These are phyloP conservation scores for Perodicticus potto DNA, from an alignment of 2,797 vertebrate genomes.

Conservation along the genomic window DNA sequence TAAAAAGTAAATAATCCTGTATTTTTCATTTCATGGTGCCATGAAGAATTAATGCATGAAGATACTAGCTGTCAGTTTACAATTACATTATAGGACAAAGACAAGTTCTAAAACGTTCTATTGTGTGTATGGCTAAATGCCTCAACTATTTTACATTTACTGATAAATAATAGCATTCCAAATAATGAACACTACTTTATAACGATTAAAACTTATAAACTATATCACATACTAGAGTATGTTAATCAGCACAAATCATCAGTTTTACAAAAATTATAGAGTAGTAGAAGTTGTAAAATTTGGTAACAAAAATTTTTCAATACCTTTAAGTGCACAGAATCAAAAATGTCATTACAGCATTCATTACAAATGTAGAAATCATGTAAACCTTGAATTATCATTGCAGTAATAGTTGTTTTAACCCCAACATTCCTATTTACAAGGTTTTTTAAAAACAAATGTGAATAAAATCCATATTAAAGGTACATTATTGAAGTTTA, in stretches of 20 bases:
- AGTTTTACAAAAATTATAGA: constrained; percentile 53
- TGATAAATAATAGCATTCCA: constrained; percentile 70
- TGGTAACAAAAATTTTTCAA: constrained; percentile 38
- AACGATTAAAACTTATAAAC: constrained; percentile 55
- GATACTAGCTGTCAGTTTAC: background rate
- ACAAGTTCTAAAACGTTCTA: constrained; percentile 27
- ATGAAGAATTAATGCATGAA: background rate
- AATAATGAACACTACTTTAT: constrained; percentile 51
- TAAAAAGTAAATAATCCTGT: constrained; percentile 14
- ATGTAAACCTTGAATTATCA: constrained; percentile 74
- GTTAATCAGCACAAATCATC: constrained; percentile 45
- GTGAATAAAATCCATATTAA: constrained; percentile 51
- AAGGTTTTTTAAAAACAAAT: constrained; percentile 63
- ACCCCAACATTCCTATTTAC: constrained; percentile 65
- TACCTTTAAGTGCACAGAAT: constrained; percentile 13
- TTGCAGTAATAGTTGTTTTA: constrained; percentile 37
- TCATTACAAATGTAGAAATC: constrained; percentile 60
- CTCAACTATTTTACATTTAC: constrained; percentile 60
- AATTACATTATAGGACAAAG: constrained; percentile 19
- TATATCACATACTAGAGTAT: constrained; percentile 41
- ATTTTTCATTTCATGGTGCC: background rate
- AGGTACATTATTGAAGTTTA: background rate
- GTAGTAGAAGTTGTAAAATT: constrained; percentile 54
- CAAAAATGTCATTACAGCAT: constrained; percentile 39
- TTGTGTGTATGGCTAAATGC: constrained; percentile 18